Evolutionary conservation across 2,113 vertebrate species (phyloP), one percentile per base, ranked within the genome.

Genomic region (Climacteris rufus): DNA sequence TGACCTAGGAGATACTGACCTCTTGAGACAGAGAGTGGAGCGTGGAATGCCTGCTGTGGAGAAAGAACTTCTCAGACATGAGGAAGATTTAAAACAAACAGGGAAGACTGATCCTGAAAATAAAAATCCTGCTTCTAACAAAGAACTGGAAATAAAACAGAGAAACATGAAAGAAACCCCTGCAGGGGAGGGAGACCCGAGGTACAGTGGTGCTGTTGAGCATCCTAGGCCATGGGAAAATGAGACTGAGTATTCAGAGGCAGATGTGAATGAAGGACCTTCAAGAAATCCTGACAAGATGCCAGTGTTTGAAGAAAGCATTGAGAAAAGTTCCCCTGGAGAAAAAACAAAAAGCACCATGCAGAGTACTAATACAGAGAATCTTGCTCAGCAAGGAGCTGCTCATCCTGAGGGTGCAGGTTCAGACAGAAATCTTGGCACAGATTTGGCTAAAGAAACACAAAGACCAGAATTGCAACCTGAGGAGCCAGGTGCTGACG

Each of bases 221-320:
- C 75, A 60, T 23, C 23, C 18, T 52, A 45, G 59, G 30, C 74
- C 37, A 30, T 42, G 22, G 65, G 71, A 83, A 44, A 97, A 91
- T 82, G 69, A 90, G 64, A 57, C 19, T 16, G 74, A 63, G 17
- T 84, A 84, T 49, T 82, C 85, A 21, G 91, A 93, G 35, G 75
- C 60, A 22, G 83, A 90, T 72, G 21, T 49, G 54, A 50, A 56
- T 33, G 87, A 94, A 84, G 75, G 83, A 44, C 17, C 74, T 87
- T 90, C 76, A 83, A 56, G 79, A 90, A 95, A 77, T 63, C 35
- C 49, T 90, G 91, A 47, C 72, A 83, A 94, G 79, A 64, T 66
- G n/a, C 75, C 69, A 28, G 22, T 1, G 13, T 35, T 90, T 92
- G 69, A 92, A 77, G 91, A 90, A 56, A 30, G 50, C 22, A 14